phyloP scores from a whole-genome alignment of 2,113 vertebrate species.

The Orcinus orca region DNA sequence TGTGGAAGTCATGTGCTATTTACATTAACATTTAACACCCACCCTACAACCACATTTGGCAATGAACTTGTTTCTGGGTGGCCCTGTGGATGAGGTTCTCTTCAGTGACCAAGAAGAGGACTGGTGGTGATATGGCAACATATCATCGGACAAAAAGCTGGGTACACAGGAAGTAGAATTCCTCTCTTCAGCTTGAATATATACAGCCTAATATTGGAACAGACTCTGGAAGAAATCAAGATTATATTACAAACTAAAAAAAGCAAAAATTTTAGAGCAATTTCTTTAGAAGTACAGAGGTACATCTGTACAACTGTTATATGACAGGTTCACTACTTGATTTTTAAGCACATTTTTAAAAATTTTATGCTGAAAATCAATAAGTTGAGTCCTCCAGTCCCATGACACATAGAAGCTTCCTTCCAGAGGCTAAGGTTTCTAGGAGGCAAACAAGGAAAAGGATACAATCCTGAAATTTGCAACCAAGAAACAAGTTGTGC shows the following conservation, averaged over 20 bases:
- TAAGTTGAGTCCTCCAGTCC: neutral
- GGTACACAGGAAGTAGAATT: neutral
- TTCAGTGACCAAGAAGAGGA: neutral
- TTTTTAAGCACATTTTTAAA: neutral
- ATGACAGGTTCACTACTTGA: neutral
- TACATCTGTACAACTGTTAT: neutral
- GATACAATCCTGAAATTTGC: neutral
- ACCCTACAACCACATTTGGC: neutral
- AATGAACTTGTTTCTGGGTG: neutral
- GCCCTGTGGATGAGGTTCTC: neutral
- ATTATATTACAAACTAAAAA: neutral
- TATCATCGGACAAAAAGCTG: neutral
- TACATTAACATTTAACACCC: neutral
- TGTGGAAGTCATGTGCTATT: neutral
- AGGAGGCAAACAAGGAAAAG: neutral
- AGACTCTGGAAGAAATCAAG: neutral
- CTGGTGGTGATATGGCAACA: neutral
- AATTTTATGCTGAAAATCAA: neutral
- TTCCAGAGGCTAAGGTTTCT: neutral
- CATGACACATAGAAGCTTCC: neutral
- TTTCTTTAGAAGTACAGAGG: neutral
- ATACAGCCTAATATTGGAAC: neutral
- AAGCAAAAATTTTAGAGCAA: neutral
- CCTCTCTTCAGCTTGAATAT: neutral
- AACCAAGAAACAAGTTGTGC: neutral